Evolutionary conservation across 2,113 vertebrate genomes (phyloP).

Genomic region (Cryptotis parvus): DNA sequence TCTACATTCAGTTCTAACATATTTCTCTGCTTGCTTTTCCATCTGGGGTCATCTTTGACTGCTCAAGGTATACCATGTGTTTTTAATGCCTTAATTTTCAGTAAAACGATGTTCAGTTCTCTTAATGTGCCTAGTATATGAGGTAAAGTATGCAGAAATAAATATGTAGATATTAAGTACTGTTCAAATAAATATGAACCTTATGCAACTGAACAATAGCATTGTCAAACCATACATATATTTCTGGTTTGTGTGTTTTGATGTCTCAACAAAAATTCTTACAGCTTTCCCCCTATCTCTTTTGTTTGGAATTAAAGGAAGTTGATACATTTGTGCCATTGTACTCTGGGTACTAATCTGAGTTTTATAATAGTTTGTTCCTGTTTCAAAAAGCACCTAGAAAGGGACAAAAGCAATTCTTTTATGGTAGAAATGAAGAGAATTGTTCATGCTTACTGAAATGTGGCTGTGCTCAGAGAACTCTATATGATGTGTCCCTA

Average conservation of each 20-base stretch:
- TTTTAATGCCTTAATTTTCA: not conserved
- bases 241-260: constrained; percentile 45
- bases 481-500: no score
- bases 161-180: constrained; percentile 40
- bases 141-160: not conserved
- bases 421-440: not conserved
- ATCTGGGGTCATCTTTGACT: constrained; percentile 59
- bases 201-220: constrained; percentile 61
- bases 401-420: not conserved
- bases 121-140: not conserved
- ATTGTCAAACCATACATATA: not conserved
- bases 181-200: constrained; percentile 66
- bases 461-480: no score
- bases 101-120: constrained; percentile 15
- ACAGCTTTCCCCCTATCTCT: not conserved
- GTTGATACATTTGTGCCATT: constrained; percentile 47
- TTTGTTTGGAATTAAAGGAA: constrained; percentile 43
- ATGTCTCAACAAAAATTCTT: constrained; percentile 45
- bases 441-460: no score
- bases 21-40: constrained; percentile 18
- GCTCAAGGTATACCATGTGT: constrained; percentile 30
- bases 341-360: constrained; percentile 3
- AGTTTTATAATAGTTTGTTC: no score
- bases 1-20: constrained; percentile 53
- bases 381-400: not conserved